Conservation (phyloP, 2,888 invertebrate genomes). For the Hydropsyche betteni region DNA sequence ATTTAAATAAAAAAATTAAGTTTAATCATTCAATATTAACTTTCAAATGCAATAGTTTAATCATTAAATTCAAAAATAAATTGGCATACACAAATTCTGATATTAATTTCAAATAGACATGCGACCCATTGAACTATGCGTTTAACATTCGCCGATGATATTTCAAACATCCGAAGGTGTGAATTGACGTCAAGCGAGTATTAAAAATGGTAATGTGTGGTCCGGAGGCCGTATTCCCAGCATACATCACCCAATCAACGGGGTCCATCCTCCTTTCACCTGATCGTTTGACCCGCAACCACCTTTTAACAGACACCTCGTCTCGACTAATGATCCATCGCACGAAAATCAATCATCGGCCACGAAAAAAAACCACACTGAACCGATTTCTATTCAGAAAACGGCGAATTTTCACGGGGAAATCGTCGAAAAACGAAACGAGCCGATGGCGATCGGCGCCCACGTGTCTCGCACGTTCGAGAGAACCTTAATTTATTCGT, state of each 20-base stretch:
- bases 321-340: slow-evolving; percentile 32
- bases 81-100: too few relatives aligned
- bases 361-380: neutral
- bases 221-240: slow-evolving; percentile 29
- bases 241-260: slow-evolving; percentile 43
- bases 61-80: too few relatives aligned
- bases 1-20: too few relatives aligned
- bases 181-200: neutral
- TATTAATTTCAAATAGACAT: too few relatives aligned
- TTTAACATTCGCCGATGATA: too few relatives aligned
- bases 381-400: too few relatives aligned
- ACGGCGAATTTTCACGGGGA: too few relatives aligned
- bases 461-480: slow-evolving; percentile 14
- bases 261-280: slow-evolving; percentile 44
- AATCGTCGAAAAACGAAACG: too few relatives aligned
- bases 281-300: slow-evolving; percentile 42
- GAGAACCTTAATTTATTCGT: slow-evolving; percentile 46
- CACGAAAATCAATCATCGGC: slow-evolving; percentile 31
- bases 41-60: too few relatives aligned
- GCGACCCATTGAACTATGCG: too few relatives aligned
- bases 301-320: slow-evolving; percentile 11
- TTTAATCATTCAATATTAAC: too few relatives aligned
- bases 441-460: neutral
- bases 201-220: slow-evolving; percentile 1
- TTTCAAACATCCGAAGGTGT: too few relatives aligned